These are phyloP conservation scores for Lysandra bellargus DNA, from an alignment of 2,888 invertebrate genomes.

Conservation along the genomic window DNA sequence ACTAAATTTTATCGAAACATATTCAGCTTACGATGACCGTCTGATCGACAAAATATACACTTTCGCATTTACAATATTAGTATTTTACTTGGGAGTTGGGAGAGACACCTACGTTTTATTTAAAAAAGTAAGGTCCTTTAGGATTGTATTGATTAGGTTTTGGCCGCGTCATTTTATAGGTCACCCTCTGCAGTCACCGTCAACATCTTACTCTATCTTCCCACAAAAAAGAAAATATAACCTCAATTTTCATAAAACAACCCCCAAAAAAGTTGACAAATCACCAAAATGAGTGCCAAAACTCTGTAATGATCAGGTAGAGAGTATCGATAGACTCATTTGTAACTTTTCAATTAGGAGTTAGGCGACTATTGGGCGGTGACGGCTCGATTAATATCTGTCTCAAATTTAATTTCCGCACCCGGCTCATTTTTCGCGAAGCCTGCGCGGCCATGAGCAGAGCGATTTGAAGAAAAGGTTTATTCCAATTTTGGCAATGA, in stretches of 20 bases:
- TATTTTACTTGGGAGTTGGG: no score
- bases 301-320: background rate
- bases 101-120: no score
- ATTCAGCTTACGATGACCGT: no score
- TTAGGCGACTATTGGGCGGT: conserved; percentile 49
- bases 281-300: background rate
- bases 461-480: background rate
- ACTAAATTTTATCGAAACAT: no score
- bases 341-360: conserved; percentile 41
- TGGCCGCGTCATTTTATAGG: no score
- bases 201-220: no score
- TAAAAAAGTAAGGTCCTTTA: no score
- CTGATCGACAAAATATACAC: no score
- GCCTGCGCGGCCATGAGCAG: conserved; percentile 31
- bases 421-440: conserved; percentile 50
- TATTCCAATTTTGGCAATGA: background rate
- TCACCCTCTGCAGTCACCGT: no score
- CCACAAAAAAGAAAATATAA: no score
- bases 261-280: background rate
- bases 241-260: background rate
- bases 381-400: conserved; percentile 55
- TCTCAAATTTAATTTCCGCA: conserved; percentile 54
- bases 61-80: no score
- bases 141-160: no score
- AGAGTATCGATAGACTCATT: conserved; percentile 32